Evolutionary conservation across 2,113 vertebrate genomes (phyloP).

Genomic region (Microtus richardsoni): DNA sequence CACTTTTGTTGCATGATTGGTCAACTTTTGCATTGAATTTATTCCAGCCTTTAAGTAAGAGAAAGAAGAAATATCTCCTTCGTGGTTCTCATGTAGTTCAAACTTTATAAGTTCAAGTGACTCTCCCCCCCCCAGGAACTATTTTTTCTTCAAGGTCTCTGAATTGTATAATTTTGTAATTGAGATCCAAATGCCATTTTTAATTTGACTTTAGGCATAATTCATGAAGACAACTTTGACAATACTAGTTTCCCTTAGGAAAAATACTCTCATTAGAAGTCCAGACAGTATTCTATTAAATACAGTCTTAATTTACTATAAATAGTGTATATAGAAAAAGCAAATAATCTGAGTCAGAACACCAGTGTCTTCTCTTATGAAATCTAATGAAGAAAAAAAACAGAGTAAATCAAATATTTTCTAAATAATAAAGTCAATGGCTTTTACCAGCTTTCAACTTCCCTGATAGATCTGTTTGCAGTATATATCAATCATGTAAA

Average conservation of each 20-base stretch:
- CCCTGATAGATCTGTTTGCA: slow-evolving; percentile 32
- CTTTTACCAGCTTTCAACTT: slow-evolving; percentile 27
- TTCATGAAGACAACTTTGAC: slow-evolving; percentile 65
- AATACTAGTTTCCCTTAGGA: slow-evolving; percentile 65
- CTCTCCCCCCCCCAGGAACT: neutral
- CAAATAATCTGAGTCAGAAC: slow-evolving; percentile 63
- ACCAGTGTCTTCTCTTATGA: slow-evolving; percentile 53
- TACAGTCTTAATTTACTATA: slow-evolving; percentile 73
- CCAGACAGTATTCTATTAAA: slow-evolving; percentile 65
- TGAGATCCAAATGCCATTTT: slow-evolving; percentile 68
- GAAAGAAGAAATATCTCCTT: slow-evolving; percentile 50
- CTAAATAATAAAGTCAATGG: neutral
- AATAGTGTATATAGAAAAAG: slow-evolving; percentile 67
- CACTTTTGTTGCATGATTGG: neutral
- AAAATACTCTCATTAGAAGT: slow-evolving; percentile 71
- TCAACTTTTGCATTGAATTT: slow-evolving; percentile 50
- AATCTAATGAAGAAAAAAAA: slow-evolving; percentile 43
- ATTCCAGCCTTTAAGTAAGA: slow-evolving; percentile 33
- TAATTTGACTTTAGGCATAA: slow-evolving; percentile 73
- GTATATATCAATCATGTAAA: slow-evolving; percentile 7
- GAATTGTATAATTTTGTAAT: slow-evolving; percentile 71
- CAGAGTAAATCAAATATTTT: slow-evolving; percentile 23
- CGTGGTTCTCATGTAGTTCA: slow-evolving; percentile 35
- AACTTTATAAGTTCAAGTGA: slow-evolving; percentile 54
- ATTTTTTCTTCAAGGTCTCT: slow-evolving; percentile 67